Conservation (phyloP, 2,888 invertebrate species). For the Lepidocyrtinus sp. region DNA sequence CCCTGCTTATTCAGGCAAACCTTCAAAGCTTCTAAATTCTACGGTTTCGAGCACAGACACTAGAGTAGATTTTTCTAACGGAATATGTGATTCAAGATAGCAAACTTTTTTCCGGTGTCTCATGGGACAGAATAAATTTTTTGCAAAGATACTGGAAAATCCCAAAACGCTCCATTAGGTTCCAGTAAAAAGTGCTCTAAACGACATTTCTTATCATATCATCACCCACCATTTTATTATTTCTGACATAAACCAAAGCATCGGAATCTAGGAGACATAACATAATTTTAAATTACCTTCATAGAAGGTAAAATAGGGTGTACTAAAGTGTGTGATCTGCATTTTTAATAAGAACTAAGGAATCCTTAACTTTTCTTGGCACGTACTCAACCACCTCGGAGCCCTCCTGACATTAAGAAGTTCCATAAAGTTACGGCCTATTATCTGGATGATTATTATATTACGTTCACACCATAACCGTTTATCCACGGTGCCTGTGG, state of each 20-base stretch:
- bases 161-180: too few relatives aligned
- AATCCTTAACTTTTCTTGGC: neutral
- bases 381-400: neutral
- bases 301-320: neutral
- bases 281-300: neutral
- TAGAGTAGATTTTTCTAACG: too few relatives aligned
- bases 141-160: too few relatives aligned
- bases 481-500: neutral
- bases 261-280: neutral
- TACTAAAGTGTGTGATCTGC: neutral
- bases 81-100: too few relatives aligned
- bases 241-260: neutral
- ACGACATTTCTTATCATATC: too few relatives aligned
- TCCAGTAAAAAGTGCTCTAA: too few relatives aligned
- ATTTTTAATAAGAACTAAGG: neutral
- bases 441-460: neutral
- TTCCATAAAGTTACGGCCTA: neutral
- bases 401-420: neutral
- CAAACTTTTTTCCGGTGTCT: too few relatives aligned
- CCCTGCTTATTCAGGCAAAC: too few relatives aligned
- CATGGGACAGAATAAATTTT: too few relatives aligned
- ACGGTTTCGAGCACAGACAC: too few relatives aligned
- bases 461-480: neutral
- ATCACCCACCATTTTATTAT: neutral
- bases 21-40: too few relatives aligned